Base-by-base conservation (phyloP, 2,113 vertebrate species). In the Phyllostomus hastatus region DNA sequence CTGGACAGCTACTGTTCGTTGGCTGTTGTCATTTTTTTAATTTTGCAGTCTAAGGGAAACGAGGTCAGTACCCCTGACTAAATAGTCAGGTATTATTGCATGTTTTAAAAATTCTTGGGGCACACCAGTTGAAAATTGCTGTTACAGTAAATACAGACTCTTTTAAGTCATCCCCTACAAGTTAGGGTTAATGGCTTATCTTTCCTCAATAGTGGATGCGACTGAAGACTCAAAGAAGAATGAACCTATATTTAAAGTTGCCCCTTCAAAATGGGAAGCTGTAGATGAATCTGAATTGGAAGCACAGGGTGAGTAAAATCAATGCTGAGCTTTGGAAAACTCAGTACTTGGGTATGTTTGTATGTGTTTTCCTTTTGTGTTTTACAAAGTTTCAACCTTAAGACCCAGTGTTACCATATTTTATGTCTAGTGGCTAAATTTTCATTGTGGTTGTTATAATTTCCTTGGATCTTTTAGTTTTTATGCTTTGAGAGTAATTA, bases 191-290 rank as follows among this genome's bases (percentile, higher is more conserved):
- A 89, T 96, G 0, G 52, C 20, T 97, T 90, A 86, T 95, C 8
- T 94, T 97, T 97, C 28, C 87, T 57, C 52, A 83, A 96, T 87
- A 99, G 99, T 99, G 98, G 99, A 99, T 98, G 91, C 98, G 0
- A 67, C 97, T 94, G 98, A 99, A 92, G 99, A 99, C 22, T 97
- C 99, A 3, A 99, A 99, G 95, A 99, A 99, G 96, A 99, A 99
- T 96, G 99, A 99, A 80, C 98, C 99, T 1, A 99, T 99, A 94
- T 99, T 99, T 98, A 99, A 99, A 98, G 99, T 99, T 92, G 99
- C 99, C 1, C 99, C 99, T 31, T 99, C 99, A 0, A 99, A 99
- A 96, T 99, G 99, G 99, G 99, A 99, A 98, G 99, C 99, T 67
- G 99, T 99, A 94, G 99, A 99, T 96, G 99, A 99, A 97, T 96